Conservation (phyloP, 2,113 vertebrate genomes). For the Odontophorus gujanensis region DNA sequence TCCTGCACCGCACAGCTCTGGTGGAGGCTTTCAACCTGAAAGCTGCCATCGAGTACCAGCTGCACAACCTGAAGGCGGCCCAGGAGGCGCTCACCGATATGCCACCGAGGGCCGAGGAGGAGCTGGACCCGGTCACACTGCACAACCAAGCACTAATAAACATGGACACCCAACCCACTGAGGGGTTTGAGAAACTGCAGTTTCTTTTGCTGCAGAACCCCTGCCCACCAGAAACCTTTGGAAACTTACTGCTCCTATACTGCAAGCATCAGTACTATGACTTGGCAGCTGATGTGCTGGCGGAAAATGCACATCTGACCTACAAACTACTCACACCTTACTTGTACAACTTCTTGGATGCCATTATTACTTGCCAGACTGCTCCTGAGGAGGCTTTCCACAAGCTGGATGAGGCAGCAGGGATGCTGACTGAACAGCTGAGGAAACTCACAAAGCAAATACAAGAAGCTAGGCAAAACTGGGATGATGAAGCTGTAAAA, state of each 20-base stretch:
- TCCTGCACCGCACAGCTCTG: constrained; percentile 91
- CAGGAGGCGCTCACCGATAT: constrained; percentile 93
- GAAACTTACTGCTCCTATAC: constrained; percentile 93
- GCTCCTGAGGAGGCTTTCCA: constrained; percentile 94
- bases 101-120: constrained; percentile 92
- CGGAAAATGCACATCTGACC: constrained; percentile 94
- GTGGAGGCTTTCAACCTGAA: constrained; percentile 98
- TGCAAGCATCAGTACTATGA: constrained; percentile 92
- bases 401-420: constrained; percentile 90
- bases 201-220: constrained; percentile 94
- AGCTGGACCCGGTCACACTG: constrained; percentile 92
- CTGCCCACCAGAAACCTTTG: constrained; percentile 93
- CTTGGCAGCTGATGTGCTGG: constrained; percentile 94
- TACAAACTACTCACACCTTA: constrained; percentile 93
- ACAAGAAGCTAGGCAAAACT: constrained; percentile 84
- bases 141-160: constrained; percentile 96
- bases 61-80: constrained; percentile 86
- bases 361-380: constrained; percentile 92
- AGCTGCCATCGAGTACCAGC: constrained; percentile 92
- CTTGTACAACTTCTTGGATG: constrained; percentile 93
- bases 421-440: constrained; percentile 87
- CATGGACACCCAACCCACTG: constrained; percentile 90
- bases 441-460: constrained; percentile 89
- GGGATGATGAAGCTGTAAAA: constrained; percentile 87
- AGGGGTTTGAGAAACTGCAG: constrained; percentile 94